A percentile compares a stretch with the other conserved stretches of the same genome.
Conservation (phyloP, 2,113 vertebrate species). For the Nothobranchius furzeri region DNA sequence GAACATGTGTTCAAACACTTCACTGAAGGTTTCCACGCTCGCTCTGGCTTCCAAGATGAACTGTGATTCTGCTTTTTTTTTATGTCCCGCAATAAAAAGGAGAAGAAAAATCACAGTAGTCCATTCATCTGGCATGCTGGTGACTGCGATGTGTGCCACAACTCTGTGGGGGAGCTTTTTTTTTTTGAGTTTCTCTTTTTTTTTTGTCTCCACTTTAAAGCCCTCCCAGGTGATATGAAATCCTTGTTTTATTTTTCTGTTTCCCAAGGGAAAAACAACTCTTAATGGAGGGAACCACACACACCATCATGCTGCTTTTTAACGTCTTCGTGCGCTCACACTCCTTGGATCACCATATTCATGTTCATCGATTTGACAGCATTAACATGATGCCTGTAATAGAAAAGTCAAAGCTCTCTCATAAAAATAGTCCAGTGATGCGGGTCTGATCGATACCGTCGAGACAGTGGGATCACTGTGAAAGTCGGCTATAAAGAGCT, state of each 20-base stretch:
- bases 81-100: constrained; percentile 60
- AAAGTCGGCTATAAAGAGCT: constrained; percentile 34
- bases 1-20: constrained; percentile 78
- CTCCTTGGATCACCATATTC: constrained; percentile 39
- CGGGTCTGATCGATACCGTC: constrained; percentile 65
- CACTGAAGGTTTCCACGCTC: constrained; percentile 63
- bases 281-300: not conserved
- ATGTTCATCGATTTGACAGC: constrained; percentile 56
- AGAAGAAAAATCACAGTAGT: constrained; percentile 53
- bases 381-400: constrained; percentile 48
- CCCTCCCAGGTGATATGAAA: constrained; percentile 19
- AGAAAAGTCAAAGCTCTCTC: constrained; percentile 54
- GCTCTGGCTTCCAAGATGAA: constrained; percentile 57
- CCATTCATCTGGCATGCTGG: constrained; percentile 58
- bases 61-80: constrained; percentile 63
- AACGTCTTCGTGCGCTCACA: constrained; percentile 18
- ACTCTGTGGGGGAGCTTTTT: too few relatives aligned
- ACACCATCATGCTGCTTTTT: constrained; percentile 13
- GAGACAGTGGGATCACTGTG: constrained; percentile 50
- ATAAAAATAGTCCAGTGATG: constrained; percentile 57
- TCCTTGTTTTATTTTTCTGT: not conserved
- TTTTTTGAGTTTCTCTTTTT: too few relatives aligned
- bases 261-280: not conserved
- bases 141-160: constrained; percentile 6
- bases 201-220: constrained; percentile 1